These are phyloP conservation scores for Salminus brasiliensis DNA, from an alignment of 2,113 vertebrate genomes.

Conservation along the genomic window DNA sequence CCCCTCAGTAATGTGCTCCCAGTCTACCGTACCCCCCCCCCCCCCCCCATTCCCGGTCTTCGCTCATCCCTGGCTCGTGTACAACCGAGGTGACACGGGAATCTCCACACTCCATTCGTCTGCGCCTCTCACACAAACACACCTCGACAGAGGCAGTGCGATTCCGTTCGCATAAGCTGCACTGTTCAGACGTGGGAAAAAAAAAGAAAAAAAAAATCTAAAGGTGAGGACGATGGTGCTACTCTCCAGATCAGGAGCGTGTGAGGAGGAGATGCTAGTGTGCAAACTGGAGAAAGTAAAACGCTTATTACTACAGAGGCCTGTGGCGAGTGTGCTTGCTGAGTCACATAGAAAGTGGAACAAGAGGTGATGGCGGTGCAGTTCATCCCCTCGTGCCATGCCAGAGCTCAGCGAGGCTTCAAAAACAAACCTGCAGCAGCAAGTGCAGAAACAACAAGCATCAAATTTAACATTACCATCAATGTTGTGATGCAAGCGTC, in stretches of 20 bases:
- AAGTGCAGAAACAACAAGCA: background rate
- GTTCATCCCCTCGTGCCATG: background rate
- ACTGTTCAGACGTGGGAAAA: background rate
- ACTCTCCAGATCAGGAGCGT: background rate
- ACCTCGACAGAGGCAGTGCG: constrained; percentile 10
- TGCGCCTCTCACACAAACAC: constrained; percentile 5
- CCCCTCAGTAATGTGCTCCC: background rate
- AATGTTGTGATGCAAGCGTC: background rate
- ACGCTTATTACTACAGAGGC: background rate
- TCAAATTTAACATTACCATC: background rate
- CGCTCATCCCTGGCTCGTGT: background rate
- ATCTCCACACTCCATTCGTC: background rate
- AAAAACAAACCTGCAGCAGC: constrained; percentile 5
- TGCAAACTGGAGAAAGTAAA: background rate
- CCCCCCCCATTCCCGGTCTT: constrained; percentile 44
- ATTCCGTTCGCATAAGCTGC: background rate
- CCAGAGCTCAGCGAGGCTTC: background rate
- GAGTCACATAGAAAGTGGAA: background rate
- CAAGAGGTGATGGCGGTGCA: background rate
- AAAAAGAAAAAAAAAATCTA: too few species aligned
- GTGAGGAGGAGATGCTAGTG: background rate
- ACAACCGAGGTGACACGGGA: background rate
- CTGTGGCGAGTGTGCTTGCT: background rate
- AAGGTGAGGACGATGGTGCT: background rate
- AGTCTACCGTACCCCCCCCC: constrained; percentile 29